Evolutionary conservation across 2,113 vertebrate genomes (phyloP), one percentile per base, ranked within the genome.

Genomic region (Gasterosteus aculeatus): DNA sequence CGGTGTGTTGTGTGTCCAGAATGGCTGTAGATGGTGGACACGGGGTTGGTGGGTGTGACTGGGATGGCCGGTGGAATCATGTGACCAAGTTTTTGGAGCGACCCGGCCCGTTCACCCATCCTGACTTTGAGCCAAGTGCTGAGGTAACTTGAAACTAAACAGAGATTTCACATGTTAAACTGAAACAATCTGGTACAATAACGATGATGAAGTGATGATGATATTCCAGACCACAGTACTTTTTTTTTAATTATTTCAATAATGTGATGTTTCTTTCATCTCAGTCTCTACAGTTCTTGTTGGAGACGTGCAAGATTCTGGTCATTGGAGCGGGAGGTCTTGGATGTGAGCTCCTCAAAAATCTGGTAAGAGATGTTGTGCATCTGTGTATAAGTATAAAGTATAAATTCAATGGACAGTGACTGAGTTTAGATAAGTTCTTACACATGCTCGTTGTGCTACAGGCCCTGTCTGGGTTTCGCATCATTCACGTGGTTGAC

Each of bases 31-130:
- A 98, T 95, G 95, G 95, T 88, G 95, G 95, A 95, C 96, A 96
- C 95, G 94, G 93, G 94, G 95, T 94, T 86, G 91, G 92, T 93
- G 77, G 81, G 59, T 95, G 94, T 94, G 95, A 97, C 93, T 99
- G 98, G 97, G 96, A 97, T 79, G 97, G 97, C 89, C 96, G 97
- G 90, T 99, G 97, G 97, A 97, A 96, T 95, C 98, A 98, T 89
- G 95, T 99, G 85, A 97, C 91, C 95, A 99, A 97, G 93, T 98
- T 98, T 94, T 94, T 98, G 90, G 97, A 98, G 94, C 94, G 97
- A 93, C 95, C 97, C 59, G 98, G 97, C 90, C 97, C 97, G 2
- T 99, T 99, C 92, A 98, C 96, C 86, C 97, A 99, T 93, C 97
- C 97, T n/a, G 97, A 98, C 94, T 99, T 99, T 94, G 97, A 99